Evolutionary conservation across 2,797 vertebrate species (phyloP), one percentile per base, ranked within the genome.

Genomic region (Paratrypauchen microcephalus): DNA sequence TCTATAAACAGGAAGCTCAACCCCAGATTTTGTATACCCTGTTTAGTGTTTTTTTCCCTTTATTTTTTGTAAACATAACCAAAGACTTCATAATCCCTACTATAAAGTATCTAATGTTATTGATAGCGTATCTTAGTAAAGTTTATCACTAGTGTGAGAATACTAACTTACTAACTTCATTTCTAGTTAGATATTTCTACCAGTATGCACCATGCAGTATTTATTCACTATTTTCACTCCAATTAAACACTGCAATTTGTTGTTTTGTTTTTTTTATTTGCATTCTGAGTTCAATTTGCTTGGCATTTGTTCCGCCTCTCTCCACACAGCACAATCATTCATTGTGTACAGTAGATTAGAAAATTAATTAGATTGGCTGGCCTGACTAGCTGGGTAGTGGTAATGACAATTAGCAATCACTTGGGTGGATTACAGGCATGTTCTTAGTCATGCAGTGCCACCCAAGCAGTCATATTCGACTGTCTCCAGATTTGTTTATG

Each of bases 341-440:
- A 59, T 59, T 30, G 18, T 61, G 11, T 55, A 55, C 52, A 30
- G 15, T 59, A 30, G 32, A 61, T 36, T 39, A 39, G 59, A 39
- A 61, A 61, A 39, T 32, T 18, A 32, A 61, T 61, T 13, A 36
- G 30, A 30, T 61, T 36, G 32, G 59, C 32, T 21, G 32, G 4
- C 19, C 8, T 36, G 59, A 9, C 59, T 61, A 36, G 32, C 11
- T 39, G 32, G n/a, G 32, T 11, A 36, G 32, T 21, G 19, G 28
- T 61, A 61, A 39, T 61, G 32, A 61, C 59, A n/a, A 21, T 61
- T 59, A 59, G 28, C 16, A 59, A 32, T 59, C 57, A 32, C 28
- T n/a, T 32, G 26, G 57, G 16, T 8, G 26, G 28, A 32, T 19
- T 19, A n/a, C 16, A 59, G 18, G 1, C 57, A 11, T 59, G 26